A percentile compares a stretch with the other conserved stretches of the same genome.
phyloP scores from a whole-genome alignment of 1,140 invertebrate species.

The Heliconius himera region DNA sequence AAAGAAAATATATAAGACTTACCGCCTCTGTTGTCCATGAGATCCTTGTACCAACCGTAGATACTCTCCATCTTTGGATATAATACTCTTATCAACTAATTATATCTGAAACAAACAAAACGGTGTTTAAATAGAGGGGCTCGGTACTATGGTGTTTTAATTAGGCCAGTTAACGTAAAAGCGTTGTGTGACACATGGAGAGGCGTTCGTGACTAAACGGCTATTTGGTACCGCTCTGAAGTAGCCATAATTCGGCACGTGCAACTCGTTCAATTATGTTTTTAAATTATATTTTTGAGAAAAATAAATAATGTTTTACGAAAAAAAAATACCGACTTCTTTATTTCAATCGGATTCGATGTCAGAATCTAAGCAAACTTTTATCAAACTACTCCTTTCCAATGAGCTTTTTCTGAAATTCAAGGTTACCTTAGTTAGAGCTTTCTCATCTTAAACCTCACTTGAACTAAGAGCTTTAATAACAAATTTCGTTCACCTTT shows the following conservation, averaged over 20 bases:
- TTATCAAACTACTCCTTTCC: no score
- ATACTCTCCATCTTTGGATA: constrained; percentile 83
- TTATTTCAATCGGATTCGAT: no score
- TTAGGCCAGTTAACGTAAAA: constrained; percentile 35
- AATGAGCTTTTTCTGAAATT: no score
- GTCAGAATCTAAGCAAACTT: no score
- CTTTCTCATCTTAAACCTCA: no score
- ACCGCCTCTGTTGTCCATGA: constrained; percentile 92
- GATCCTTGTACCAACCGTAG: constrained; percentile 88
- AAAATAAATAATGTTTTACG: not conserved
- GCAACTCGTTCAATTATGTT: constrained; percentile 24
- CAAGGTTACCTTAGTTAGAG: no score
- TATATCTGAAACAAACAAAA: constrained; percentile 82
- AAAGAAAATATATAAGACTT: constrained; percentile 69
- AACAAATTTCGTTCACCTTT: no score
- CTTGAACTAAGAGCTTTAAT: no score
- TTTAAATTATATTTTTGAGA: not conserved
- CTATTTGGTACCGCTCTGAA: constrained; percentile 26
- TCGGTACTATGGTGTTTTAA: constrained; percentile 30
- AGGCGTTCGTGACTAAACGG: constrained; percentile 36
- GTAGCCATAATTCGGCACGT: constrained; percentile 34
- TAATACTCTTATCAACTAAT: constrained; percentile 63
- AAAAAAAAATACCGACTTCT: not conserved
- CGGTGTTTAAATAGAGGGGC: constrained; percentile 23
- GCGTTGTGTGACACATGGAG: constrained; percentile 30